phyloP scores from a whole-genome alignment of 2,888 invertebrate genomes.

The Pristionchus japonicus region DNA sequence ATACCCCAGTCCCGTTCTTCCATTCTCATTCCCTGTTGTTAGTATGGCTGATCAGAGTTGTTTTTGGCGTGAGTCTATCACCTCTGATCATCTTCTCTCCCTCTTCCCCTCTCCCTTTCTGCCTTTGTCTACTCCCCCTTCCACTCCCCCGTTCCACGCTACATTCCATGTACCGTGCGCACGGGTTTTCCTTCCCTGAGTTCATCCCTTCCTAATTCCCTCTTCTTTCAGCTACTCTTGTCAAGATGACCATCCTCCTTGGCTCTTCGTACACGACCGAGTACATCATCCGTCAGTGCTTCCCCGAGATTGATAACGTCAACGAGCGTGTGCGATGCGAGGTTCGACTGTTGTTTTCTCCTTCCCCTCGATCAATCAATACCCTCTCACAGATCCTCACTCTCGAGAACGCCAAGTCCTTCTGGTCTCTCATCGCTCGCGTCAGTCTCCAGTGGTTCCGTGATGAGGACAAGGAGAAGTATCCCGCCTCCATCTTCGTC shows the following conservation, averaged over 20 bases:
- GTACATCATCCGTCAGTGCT: conserved; percentile 42
- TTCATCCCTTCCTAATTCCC: background rate
- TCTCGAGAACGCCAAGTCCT: conserved; percentile 41
- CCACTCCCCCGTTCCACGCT: background rate
- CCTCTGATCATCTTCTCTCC: background rate
- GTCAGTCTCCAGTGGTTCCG: conserved; percentile 31
- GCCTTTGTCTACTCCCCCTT: background rate
- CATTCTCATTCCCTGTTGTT: background rate
- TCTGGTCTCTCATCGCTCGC: conserved; percentile 46
- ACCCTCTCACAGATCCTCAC: background rate
- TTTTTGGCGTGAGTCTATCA: background rate
- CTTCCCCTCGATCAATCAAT: background rate
- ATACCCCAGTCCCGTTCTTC: background rate
- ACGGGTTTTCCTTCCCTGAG: background rate
- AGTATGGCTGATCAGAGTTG: background rate
- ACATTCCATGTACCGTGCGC: background rate
- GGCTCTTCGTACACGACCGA: conserved; percentile 38
- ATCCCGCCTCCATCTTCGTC: conserved; percentile 37
- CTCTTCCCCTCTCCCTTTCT: background rate
- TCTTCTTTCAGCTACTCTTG: background rate
- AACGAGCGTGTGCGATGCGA: conserved; percentile 33
- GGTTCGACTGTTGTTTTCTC: background rate
- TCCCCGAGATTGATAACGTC: conserved; percentile 37
- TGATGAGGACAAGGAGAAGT: background rate
- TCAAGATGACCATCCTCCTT: conserved; percentile 24